Conservation (phyloP, 2,888 invertebrate genomes). For the Rhyacophila evoluta region DNA sequence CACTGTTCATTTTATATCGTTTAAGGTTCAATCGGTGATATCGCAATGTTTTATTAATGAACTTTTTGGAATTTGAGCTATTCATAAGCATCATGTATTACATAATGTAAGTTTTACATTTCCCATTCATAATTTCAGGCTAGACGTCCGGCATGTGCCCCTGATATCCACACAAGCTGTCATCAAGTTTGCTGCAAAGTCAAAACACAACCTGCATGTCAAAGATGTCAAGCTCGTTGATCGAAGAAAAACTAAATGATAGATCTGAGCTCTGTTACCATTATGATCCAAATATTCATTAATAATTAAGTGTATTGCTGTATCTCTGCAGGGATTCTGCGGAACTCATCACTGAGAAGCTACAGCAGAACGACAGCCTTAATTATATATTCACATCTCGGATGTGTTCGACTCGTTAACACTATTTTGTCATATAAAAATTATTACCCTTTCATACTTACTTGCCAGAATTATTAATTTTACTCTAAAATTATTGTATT, state of each 20-base stretch:
- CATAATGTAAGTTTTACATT: too few relatives aligned
- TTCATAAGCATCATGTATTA: too few relatives aligned
- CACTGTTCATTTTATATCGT: too few relatives aligned
- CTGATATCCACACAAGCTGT: slow-evolving; percentile 85
- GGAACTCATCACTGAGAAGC: neutral
- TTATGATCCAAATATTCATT: slow-evolving; percentile 1
- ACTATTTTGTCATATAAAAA: too few relatives aligned
- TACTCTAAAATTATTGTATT: too few relatives aligned
- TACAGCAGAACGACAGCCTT: neutral
- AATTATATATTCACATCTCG: neutral
- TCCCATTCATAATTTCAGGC: slow-evolving; percentile 67
- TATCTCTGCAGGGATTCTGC: neutral
- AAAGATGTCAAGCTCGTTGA: slow-evolving; percentile 84
- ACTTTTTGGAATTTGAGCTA: too few relatives aligned
- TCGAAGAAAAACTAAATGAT: slow-evolving; percentile 64
- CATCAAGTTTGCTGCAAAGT: slow-evolving; percentile 85
- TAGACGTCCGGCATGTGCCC: slow-evolving; percentile 84
- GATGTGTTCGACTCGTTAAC: too few relatives aligned
- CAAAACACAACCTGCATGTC: slow-evolving; percentile 82
- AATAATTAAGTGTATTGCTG: too few relatives aligned
- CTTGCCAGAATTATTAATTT: too few relatives aligned
- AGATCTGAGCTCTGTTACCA: neutral
- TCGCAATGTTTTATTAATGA: too few relatives aligned
- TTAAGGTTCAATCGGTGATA: too few relatives aligned
- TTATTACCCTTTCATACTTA: too few relatives aligned